Evolutionary conservation across 1,140 invertebrate species (phyloP).

Genomic region (Zaprionus kolodkinae): DNA sequence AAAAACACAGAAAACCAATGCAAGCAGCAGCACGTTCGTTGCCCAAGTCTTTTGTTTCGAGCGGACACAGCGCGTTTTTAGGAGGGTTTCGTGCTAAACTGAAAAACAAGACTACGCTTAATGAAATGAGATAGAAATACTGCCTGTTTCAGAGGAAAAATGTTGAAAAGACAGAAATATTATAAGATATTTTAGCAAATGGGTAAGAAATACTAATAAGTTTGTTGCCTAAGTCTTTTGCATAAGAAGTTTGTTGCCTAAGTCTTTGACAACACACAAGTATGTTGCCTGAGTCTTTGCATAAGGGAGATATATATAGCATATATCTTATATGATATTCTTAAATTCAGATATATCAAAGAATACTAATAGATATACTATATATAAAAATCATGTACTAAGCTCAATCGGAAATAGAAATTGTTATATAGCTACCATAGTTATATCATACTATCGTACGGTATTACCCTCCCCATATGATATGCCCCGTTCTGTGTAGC

Average conservation of each 20-base stretch:
- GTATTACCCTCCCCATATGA: conserved; percentile 18
- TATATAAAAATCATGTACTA: no score
- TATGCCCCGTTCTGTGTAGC: conserved; percentile 56
- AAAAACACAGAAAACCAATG: neutral
- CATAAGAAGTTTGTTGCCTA: conserved; percentile 13
- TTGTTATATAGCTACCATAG: neutral
- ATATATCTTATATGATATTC: neutral
- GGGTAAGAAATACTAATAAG: neutral
- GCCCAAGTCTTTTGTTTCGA: conserved; percentile 46
- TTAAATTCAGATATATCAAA: no score
- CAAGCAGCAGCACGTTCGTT: conserved; percentile 40
- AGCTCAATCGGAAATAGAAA: neutral
- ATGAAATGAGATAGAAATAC: neutral
- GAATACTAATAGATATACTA: no score
- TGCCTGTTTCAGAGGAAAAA: neutral
- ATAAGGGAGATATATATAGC: neutral
- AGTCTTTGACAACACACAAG: neutral
- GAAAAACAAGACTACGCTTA: neutral
- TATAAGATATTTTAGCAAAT: neutral
- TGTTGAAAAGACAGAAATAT: neutral
- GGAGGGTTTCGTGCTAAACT: neutral
- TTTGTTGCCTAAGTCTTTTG: conserved; percentile 19
- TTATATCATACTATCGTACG: conserved; percentile 10
- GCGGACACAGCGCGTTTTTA: neutral
- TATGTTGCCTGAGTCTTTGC: neutral